phyloP scores from a whole-genome alignment of 2,797 vertebrate species.

The Anniella stebbinsi region DNA sequence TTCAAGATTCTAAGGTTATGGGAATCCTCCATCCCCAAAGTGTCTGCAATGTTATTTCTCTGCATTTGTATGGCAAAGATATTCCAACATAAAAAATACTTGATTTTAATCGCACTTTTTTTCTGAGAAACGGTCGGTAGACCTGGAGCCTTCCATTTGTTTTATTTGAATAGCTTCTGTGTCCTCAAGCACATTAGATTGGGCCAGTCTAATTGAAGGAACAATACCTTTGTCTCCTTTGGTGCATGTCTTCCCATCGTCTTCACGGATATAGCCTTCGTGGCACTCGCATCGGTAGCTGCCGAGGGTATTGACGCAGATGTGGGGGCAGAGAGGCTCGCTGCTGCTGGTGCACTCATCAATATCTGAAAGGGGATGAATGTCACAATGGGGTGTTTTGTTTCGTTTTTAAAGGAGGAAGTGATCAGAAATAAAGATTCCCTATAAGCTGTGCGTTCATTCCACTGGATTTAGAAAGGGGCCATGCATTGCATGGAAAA shows the following conservation, averaged over 20 bases:
- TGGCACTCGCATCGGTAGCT: constrained; percentile 94
- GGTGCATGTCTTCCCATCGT: constrained; percentile 90
- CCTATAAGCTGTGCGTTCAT: not conserved
- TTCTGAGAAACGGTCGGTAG: not conserved
- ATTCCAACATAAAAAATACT: not conserved
- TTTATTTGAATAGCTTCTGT: not conserved
- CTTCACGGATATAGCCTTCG: constrained; percentile 87
- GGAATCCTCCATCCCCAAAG: not conserved
- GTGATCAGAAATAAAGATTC: constrained; percentile 19
- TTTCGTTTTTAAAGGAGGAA: not conserved
- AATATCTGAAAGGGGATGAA: constrained; percentile 82
- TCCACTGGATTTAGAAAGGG: not conserved
- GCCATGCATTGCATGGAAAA: not conserved
- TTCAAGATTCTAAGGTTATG: not conserved
- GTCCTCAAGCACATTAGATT: accelerated
- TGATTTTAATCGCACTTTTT: not conserved
- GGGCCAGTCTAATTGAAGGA: not conserved
- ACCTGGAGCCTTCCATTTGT: not conserved
- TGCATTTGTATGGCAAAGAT: not conserved
- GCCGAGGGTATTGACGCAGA: constrained; percentile 91
- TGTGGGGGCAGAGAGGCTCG: constrained; percentile 87
- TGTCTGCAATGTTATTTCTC: not conserved
- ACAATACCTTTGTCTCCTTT: constrained; percentile 88
- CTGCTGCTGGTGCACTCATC: constrained; percentile 91
- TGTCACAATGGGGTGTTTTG: not conserved